Percentiles rank a stretch among this genome's conserved stretches.
These are phyloP conservation scores for Uria aalge DNA, from an alignment of 2,113 vertebrate genomes.

Conservation along the genomic window DNA sequence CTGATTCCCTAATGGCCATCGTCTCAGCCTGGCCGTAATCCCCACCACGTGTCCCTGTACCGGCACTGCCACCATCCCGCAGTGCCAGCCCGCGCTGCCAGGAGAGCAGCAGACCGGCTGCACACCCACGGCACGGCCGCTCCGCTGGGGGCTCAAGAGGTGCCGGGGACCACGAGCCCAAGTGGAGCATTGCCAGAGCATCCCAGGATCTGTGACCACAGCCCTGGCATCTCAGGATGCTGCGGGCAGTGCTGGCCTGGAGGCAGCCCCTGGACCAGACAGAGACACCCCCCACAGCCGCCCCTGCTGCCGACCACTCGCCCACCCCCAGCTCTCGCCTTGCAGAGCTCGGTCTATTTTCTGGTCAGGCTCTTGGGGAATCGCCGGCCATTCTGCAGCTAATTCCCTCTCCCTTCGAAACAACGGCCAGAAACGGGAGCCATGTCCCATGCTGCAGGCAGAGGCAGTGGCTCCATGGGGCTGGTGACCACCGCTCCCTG, in stretches of 20 bases:
- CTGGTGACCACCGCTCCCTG: neutral
- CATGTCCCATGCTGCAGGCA: neutral
- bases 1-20: conserved; percentile 62
- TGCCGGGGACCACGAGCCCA: fast-evolving
- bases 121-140: fast-evolving
- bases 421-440: fast-evolving
- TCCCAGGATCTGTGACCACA: fast-evolving
- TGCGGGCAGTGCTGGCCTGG: fast-evolving
- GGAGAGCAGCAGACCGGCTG: neutral
- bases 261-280: neutral
- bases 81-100: fast-evolving
- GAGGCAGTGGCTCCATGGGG: neutral
- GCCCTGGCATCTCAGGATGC: neutral
- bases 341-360: neutral
- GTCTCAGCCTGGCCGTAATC: conserved; percentile 39
- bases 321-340: fast-evolving
- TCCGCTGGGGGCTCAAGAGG: neutral
- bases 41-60: neutral
- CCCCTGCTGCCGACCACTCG: fast-evolving
- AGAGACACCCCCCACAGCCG: fast-evolving
- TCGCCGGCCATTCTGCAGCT: neutral
- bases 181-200: neutral
- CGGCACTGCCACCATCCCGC: neutral
- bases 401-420: neutral
- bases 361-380: neutral